Evolutionary conservation across 2,888 invertebrate species (phyloP).

Genomic region (Lasiommata megera): DNA sequence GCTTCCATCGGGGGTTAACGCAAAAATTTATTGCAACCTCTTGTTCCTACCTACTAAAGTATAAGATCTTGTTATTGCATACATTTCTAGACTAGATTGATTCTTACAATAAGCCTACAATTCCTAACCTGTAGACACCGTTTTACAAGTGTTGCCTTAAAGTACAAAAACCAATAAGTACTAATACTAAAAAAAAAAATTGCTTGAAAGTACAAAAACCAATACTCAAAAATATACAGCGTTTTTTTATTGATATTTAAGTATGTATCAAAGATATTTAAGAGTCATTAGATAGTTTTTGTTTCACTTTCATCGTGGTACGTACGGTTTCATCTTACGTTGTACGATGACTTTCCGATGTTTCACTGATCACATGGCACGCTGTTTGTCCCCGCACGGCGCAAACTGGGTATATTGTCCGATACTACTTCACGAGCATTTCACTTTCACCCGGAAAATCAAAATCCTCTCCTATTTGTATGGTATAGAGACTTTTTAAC

Average conservation of each 20-base stretch:
- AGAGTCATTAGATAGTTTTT: background rate
- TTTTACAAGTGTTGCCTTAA: no score
- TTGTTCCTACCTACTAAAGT: no score
- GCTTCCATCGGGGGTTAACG: no score
- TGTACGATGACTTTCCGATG: constrained; percentile 2
- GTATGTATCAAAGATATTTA: background rate
- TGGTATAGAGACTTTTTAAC: background rate
- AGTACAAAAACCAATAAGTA: no score
- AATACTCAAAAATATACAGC: no score
- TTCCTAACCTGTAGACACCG: no score
- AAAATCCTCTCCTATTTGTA: constrained; percentile 7
- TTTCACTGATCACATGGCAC: background rate
- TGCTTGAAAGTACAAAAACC: no score
- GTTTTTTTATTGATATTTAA: background rate
- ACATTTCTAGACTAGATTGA: no score
- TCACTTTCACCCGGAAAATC: constrained; percentile 40
- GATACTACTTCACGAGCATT: constrained; percentile 16
- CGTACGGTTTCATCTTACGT: background rate
- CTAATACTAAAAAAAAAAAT: no score
- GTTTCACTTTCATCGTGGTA: constrained; percentile 7
- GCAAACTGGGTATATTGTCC: constrained; percentile 16
- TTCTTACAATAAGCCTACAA: no score
- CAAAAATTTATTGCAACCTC: no score
- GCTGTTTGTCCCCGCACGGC: background rate
- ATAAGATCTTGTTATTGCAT: no score